Evolutionary conservation across 2,113 vertebrate genomes (phyloP).

Genomic region (Phalacrocorax carbo): DNA sequence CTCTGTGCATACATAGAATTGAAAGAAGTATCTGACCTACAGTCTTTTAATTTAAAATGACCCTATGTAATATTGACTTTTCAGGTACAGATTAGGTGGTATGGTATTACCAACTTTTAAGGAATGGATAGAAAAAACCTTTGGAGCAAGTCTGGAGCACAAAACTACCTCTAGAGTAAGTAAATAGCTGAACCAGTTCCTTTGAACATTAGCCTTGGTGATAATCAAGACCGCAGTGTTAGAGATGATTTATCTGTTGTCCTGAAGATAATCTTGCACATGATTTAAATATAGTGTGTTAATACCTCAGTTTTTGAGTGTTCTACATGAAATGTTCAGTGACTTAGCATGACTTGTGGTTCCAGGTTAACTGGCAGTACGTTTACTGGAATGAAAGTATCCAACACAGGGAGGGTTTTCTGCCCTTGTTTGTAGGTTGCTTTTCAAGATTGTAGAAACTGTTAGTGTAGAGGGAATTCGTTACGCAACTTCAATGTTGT

Average conservation of each 20-base stretch:
- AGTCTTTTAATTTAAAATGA: conserved; percentile 54
- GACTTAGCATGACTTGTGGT: not conserved
- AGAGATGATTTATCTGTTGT: conserved; percentile 9
- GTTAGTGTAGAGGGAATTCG: not conserved
- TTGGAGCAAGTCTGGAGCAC: conserved; percentile 90
- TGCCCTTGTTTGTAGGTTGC: not conserved
- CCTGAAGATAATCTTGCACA: not conserved
- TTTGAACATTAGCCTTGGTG: conserved; percentile 20
- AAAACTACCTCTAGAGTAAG: conserved; percentile 91
- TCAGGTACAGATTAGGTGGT: conserved; percentile 94
- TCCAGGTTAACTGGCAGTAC: not conserved
- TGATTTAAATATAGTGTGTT: not conserved
- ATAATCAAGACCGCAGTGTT: conserved; percentile 10
- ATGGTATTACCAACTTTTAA: conserved; percentile 88
- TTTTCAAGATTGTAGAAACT: not conserved
- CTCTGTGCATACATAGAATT: not conserved
- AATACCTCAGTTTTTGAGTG: not conserved
- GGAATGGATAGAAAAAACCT: conserved; percentile 92
- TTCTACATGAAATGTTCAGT: not conserved
- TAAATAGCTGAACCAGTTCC: conserved; percentile 46
- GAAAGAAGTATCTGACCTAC: conserved; percentile 6
- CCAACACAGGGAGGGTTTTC: not conserved
- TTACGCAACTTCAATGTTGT: not conserved
- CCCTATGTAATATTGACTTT: conserved; percentile 57
- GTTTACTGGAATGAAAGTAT: not conserved